Percentiles rank a stretch among this genome's conserved stretches.
Evolutionary conservation across 2,113 vertebrate genomes (phyloP).

Genomic region (Colaptes auratus): DNA sequence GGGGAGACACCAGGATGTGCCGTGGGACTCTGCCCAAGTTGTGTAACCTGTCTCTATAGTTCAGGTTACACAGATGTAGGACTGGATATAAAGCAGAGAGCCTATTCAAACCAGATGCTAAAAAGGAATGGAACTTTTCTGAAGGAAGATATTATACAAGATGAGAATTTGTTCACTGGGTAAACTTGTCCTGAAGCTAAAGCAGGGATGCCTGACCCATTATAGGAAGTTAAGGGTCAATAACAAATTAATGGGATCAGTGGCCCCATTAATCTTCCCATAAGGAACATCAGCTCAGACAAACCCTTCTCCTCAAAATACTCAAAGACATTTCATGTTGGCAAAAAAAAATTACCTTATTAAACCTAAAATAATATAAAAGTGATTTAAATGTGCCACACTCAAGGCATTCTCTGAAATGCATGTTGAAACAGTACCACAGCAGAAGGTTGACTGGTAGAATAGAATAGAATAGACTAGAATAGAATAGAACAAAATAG

Average conservation of each 20-base stretch:
- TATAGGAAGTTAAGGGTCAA: conserved; percentile 59
- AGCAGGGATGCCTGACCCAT: conserved; percentile 2
- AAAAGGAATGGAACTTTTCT: conserved; percentile 10
- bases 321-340: conserved; percentile 47
- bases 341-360: conserved; percentile 45
- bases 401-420: not conserved
- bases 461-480: too few species aligned
- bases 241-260: conserved; percentile 68
- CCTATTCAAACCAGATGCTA: conserved; percentile 9
- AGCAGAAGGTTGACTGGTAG: not conserved
- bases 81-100: not conserved
- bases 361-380: conserved; percentile 55
- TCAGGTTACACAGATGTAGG: not conserved
- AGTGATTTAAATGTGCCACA: conserved; percentile 62
- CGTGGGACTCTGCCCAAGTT: not conserved
- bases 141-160: conserved; percentile 14
- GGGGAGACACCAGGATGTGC: not conserved
- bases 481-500: too few species aligned
- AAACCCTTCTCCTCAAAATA: conserved; percentile 24
- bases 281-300: conserved; percentile 40
- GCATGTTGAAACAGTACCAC: not conserved
- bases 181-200: conserved; percentile 38
- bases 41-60: not conserved
- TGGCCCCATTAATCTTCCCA: conserved; percentile 67
- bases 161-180: conserved; percentile 5